phyloP scores from a whole-genome alignment of 2,888 invertebrate species.

The Lasioglossum marginatum region DNA sequence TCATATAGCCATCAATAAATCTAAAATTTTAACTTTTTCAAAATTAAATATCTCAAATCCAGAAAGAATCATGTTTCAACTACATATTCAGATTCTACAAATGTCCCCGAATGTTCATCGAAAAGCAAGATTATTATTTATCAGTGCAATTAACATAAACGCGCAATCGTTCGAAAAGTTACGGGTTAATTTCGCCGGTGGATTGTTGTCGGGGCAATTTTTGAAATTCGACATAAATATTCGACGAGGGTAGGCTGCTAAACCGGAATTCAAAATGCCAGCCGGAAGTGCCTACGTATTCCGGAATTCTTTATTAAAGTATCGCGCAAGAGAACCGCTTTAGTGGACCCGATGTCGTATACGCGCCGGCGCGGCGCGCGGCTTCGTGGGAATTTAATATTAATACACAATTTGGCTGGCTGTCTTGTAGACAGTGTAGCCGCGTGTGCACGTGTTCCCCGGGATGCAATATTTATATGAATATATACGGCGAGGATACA shows the following conservation, averaged over 20 bases:
- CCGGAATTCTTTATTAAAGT: constrained; percentile 7
- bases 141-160: neutral
- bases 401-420: constrained; percentile 77
- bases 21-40: too few relatives aligned
- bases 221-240: neutral
- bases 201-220: neutral
- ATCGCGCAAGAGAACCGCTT: neutral
- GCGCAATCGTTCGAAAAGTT: neutral
- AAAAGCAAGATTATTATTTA: neutral
- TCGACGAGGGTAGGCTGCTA: neutral
- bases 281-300: neutral
- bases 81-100: too few relatives aligned
- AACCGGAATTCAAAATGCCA: neutral
- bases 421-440: constrained; percentile 62
- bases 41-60: too few relatives aligned
- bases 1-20: too few relatives aligned
- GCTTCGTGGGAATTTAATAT: constrained; percentile 75
- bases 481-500: constrained; percentile 69
- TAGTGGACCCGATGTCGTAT: constrained; percentile 51
- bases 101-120: neutral
- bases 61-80: too few relatives aligned
- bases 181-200: neutral
- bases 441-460: constrained; percentile 56
- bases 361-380: constrained; percentile 30
- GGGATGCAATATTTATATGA: constrained; percentile 76